Base-by-base conservation (phyloP, 2,888 invertebrate genomes). In the Chrysodeixis includens region DNA sequence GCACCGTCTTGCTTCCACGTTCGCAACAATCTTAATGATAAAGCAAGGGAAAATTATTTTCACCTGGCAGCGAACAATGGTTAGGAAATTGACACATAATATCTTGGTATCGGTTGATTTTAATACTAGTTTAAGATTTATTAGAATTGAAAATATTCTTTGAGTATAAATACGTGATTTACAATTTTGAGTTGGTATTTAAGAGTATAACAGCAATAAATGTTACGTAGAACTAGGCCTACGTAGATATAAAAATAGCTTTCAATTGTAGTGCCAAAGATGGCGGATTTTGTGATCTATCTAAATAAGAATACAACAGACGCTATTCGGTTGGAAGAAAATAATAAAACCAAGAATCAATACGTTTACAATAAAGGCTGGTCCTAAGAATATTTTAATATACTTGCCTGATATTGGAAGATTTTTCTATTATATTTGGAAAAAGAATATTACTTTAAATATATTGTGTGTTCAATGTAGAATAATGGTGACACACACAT, bases 231-330 rank as follows among this genome's bases (percentile, higher is more conserved):
- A n/a, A 10, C 12, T 35, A 3, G 14, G 10, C 44, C 8, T 30
- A 61, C 58, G 46, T 53, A 49, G 49, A 30, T 53, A 54, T 52
- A 30, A 68, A 65, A 68, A 68, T 57, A 68, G 16, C 56, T 66
- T 44, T 46, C 32, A 54, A 58, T 63, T 40, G 59, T 26, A 35
- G 16, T 49, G 30, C 26, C 57, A 62, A 72, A 69, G 56, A 58
- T 52, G 57, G 30, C 32, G 30, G n/a, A 46, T 46, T 30, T 74
- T 58, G 77, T 74, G 72, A 77, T 80, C 78, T 82, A 75, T 81
- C 71, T 73, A 78, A 86, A 84, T 76, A 74, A 83, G 83, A 73
- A 76, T 72, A 86, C 83, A 85, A 86, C 78, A 79, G 76, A 56
- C 66, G 72, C 83, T 83, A 79, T 76, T 55, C 66, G 72, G 83